Base-by-base conservation (phyloP, 2,888 invertebrate genomes). In the Halictus quadricinctus region DNA sequence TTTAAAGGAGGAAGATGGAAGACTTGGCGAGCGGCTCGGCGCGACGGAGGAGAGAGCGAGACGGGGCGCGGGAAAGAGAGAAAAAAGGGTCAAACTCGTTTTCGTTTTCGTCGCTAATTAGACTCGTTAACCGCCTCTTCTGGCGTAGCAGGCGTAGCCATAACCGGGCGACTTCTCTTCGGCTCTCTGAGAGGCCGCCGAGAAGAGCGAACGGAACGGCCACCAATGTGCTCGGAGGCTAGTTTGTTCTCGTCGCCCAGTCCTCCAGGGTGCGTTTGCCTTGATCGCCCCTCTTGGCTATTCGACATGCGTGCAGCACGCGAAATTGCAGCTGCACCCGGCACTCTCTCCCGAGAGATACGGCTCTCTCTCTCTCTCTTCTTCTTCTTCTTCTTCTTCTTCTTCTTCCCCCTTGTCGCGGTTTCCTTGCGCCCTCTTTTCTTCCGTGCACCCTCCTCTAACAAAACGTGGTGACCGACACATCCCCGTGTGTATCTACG, bases 51-150 rank as follows among this genome's bases (percentile, higher is more conserved):
- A 83, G 50, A 75, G 73, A 76, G 66, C 73, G 77, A 79, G 25
- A 25, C 25, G 2, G 25, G 2, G 25, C 25, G 76, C 72, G 84
- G 79, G 81, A 66, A 66, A 87, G 89, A 86, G 87, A 86, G 91
- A 90, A 93, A 93, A 93, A 94, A 93, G 92, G 91, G 92, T 92
- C 90, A 94, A 95, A 95, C 94, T 94, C 93, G 95, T 94, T 95
- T 94, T 95, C 94, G 94, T 94, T 95, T 95, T 94, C 94, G 94
- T 94, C 94, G 94, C 95, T 95, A 95, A 95, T 95, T 95, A 95
- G 94, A 94, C 94, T 94, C 94, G 94, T 94, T 94, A 94, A 94
- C 94, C 93, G 94, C 92, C 93, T 91, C 92, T 91, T 90, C 91
- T 91, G 89, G 91, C 92, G 88, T 91, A 89, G 89, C 91, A 89